phyloP scores from a whole-genome alignment of 2,888 invertebrate species.

The Heliconius cydno region DNA sequence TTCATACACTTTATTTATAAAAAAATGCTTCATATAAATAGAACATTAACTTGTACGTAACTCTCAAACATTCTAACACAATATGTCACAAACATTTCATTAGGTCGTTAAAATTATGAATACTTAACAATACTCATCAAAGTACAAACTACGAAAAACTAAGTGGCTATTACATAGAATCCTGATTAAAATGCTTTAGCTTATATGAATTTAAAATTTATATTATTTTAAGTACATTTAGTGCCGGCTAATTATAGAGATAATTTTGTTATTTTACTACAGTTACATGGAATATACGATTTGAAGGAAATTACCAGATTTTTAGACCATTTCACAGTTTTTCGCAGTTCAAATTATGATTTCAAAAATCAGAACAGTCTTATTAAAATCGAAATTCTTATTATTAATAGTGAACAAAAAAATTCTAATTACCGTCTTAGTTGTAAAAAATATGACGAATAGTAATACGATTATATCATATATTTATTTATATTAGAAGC shows the following conservation, averaged over 20 bases:
- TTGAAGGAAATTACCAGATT: not conserved
- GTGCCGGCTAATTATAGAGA: not conserved
- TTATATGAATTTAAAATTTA: constrained; percentile 3
- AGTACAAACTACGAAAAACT: constrained; percentile 58
- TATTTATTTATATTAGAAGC: constrained; percentile 42
- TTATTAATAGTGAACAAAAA: constrained; percentile 43
- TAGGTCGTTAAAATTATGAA: constrained; percentile 61
- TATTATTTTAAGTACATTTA: constrained; percentile 20
- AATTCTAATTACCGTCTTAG: constrained; percentile 32
- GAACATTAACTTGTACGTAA: constrained; percentile 62
- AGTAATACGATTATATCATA: constrained; percentile 37
- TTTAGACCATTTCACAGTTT: constrained; percentile 28
- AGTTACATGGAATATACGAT: not conserved
- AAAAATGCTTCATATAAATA: constrained; percentile 80
- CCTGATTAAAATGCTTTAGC: not conserved
- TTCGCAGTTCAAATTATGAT: constrained; percentile 42
- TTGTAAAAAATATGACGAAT: constrained; percentile 39
- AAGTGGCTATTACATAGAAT: constrained; percentile 24
- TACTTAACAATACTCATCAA: constrained; percentile 57
- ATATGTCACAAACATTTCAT: constrained; percentile 52
- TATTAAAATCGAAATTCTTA: constrained; percentile 56
- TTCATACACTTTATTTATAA: constrained; percentile 70
- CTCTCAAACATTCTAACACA: constrained; percentile 66
- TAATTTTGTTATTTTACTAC: not conserved
- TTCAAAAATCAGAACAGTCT: constrained; percentile 67